phyloP scores from a whole-genome alignment of 2,113 vertebrate genomes.

The Oryzias javanicus region DNA sequence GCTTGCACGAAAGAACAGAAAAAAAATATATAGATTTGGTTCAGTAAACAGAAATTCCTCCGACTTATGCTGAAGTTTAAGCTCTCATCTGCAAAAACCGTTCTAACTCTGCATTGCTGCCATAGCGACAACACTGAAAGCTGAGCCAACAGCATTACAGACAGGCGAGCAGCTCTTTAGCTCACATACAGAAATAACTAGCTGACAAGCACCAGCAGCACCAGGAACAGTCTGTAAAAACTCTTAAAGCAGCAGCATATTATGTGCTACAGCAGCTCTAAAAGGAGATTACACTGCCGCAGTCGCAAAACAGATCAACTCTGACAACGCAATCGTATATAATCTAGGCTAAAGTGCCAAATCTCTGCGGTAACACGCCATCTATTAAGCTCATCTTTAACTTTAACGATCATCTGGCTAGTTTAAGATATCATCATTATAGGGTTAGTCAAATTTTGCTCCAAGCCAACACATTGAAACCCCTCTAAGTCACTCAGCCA shows the following conservation, averaged over 20 bases:
- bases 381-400: not conserved
- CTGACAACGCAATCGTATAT: not conserved
- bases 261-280: slow-evolving; percentile 5
- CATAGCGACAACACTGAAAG: slow-evolving; percentile 67
- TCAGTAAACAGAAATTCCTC: slow-evolving; percentile 9
- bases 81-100: slow-evolving; percentile 27
- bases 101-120: slow-evolving; percentile 52
- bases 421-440: not conserved
- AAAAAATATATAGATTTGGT: not conserved
- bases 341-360: not conserved
- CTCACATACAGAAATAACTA: slow-evolving; percentile 57
- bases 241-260: slow-evolving; percentile 8
- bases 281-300: slow-evolving; percentile 4
- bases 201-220: slow-evolving; percentile 37
- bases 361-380: not conserved
- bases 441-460: slow-evolving; percentile 3
- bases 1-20: not conserved
- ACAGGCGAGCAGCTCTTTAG: slow-evolving; percentile 45
- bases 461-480: not conserved
- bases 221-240: slow-evolving; percentile 15
- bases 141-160: slow-evolving; percentile 52
- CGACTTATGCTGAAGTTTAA: slow-evolving; percentile 2
- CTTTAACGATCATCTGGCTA: slow-evolving; percentile 1
- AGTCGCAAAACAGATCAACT: not conserved
- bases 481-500: not conserved